These are phyloP conservation scores for Thymelicus lineola DNA, from an alignment of 2,888 invertebrate species.

Conservation along the genomic window DNA sequence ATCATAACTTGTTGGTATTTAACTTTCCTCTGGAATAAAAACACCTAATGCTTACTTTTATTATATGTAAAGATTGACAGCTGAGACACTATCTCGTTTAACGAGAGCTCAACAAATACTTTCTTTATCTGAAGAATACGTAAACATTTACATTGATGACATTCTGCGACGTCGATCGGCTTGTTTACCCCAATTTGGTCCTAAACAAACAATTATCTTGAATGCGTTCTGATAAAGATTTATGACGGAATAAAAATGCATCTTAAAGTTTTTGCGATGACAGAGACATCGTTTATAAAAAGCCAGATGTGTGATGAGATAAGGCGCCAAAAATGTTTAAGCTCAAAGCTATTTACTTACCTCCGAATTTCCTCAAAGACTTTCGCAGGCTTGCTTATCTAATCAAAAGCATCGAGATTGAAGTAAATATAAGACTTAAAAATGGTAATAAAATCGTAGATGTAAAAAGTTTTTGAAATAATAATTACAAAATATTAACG, in stretches of 20 bases:
- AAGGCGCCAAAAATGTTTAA: conserved; percentile 9
- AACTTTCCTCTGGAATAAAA: background rate
- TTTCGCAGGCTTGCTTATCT: background rate
- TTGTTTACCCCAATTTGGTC: conserved; percentile 47
- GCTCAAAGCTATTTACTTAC: background rate
- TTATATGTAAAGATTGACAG: conserved; percentile 35
- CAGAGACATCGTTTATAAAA: background rate
- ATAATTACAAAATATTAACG: too few species aligned
- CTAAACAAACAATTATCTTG: conserved; percentile 58
- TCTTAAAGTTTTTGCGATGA: conserved; percentile 30
- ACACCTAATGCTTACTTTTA: conserved; percentile 8
- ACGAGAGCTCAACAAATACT: conserved; percentile 47
- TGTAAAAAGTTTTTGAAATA: too few species aligned
- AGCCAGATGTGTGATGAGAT: conserved; percentile 23
- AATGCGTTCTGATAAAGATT: conserved; percentile 50
- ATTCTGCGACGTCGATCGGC: conserved; percentile 51
- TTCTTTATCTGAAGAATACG: conserved; percentile 51
- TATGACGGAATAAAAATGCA: conserved; percentile 42
- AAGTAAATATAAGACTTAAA: too few species aligned
- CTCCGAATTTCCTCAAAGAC: background rate
- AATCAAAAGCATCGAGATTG: background rate
- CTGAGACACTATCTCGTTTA: conserved; percentile 44
- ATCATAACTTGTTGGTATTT: background rate
- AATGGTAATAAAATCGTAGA: too few species aligned
- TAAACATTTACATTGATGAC: conserved; percentile 60